A percentile compares a stretch with the other conserved stretches of the same genome.
Conservation (phyloP, 1,140 invertebrate species). For the Acromyrmex echinatior region DNA sequence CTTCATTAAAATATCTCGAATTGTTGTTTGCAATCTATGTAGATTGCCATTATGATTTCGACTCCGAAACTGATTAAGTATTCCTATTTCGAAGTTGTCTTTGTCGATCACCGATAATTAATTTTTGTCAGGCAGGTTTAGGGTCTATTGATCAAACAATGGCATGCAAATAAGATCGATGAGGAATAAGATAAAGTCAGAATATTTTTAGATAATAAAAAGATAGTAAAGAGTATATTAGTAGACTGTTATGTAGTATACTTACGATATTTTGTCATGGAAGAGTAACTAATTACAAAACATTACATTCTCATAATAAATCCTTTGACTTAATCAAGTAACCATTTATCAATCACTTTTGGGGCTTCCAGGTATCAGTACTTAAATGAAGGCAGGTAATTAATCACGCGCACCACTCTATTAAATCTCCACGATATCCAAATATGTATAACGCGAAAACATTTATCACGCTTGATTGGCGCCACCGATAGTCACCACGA, state of each 20-base stretch:
- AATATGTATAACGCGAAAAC: conserved; percentile 24
- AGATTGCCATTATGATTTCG: neutral
- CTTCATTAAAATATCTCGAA: neutral
- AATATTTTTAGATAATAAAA: neutral
- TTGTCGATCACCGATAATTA: conserved; percentile 40
- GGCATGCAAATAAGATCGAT: conserved; percentile 37
- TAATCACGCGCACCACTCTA: conserved; percentile 37
- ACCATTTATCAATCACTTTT: conserved; percentile 40
- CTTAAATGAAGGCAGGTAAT: conserved; percentile 28
- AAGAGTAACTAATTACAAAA: conserved; percentile 27
- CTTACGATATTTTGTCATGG: neutral
- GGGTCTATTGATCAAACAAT: conserved; percentile 42
- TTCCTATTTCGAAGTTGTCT: neutral
- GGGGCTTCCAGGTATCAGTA: conserved; percentile 18
- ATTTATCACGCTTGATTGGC: conserved; percentile 16
- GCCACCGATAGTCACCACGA: neutral
- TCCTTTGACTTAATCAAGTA: neutral
- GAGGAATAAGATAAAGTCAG: neutral
- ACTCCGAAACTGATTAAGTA: neutral
- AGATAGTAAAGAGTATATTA: neutral
- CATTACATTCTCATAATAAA: neutral
- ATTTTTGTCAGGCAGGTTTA: conserved; percentile 2
- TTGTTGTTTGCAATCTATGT: neutral
- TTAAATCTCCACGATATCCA: conserved; percentile 30
- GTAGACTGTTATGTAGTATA: neutral